phyloP scores from a whole-genome alignment of 2,797 vertebrate genomes.

The Mormyrops attenuatus region DNA sequence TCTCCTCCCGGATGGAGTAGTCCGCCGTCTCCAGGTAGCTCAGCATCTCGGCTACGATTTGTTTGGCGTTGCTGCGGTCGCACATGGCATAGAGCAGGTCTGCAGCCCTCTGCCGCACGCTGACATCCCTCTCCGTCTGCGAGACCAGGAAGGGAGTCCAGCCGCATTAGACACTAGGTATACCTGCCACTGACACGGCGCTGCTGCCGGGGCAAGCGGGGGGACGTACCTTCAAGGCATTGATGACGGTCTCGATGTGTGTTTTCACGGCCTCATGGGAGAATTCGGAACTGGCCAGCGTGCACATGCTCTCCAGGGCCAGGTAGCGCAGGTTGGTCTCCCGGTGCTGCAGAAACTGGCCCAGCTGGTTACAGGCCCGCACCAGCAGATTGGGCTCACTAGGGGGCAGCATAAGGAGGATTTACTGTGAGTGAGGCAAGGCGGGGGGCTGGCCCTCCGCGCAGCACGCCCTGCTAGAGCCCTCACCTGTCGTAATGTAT shows the following conservation, averaged over 20 bases:
- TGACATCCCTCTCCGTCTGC: conserved; percentile 85
- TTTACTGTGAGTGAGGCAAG: background rate
- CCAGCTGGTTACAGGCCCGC: conserved; percentile 83
- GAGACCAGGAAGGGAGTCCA: background rate
- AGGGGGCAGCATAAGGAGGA: background rate
- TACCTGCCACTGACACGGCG: background rate
- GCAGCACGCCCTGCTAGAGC: background rate
- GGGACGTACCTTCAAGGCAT: conserved; percentile 71
- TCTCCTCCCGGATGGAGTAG: conserved; percentile 88
- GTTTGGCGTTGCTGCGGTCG: conserved; percentile 85
- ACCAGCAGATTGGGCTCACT: conserved; percentile 85
- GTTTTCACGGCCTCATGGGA: conserved; percentile 87
- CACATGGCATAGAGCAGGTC: conserved; percentile 91
- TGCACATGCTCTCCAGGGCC: conserved; percentile 87
- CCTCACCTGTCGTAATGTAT: conserved; percentile 92
- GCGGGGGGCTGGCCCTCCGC: background rate
- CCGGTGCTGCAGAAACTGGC: conserved; percentile 84
- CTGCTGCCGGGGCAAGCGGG: background rate
- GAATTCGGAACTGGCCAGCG: conserved; percentile 84
- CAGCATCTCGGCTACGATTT: conserved; percentile 86
- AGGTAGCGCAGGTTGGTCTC: conserved; percentile 87
- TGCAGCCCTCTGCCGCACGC: conserved; percentile 79
- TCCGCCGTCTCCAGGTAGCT: conserved; percentile 86
- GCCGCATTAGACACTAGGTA: background rate
- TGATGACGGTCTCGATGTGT: conserved; percentile 85